Conservation (phyloP, 2,113 vertebrate genomes). For the Oplegnathus fasciatus region DNA sequence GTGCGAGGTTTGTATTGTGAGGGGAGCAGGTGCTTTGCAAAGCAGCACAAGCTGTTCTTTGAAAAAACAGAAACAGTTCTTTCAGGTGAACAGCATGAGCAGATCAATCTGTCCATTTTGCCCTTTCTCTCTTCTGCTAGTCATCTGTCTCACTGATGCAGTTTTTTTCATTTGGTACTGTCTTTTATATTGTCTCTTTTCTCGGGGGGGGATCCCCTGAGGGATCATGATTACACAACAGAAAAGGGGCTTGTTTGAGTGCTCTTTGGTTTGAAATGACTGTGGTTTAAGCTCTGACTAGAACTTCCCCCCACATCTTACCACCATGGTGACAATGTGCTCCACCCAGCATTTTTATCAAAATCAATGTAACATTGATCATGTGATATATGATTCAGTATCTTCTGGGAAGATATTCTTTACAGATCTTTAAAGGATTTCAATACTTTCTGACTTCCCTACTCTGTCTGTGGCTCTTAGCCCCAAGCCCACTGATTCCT, state of each 20-base stretch:
- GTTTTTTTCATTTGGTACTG: background rate
- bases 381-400: too few species aligned
- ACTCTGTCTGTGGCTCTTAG: too few species aligned
- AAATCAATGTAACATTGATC: background rate
- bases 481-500: background rate
- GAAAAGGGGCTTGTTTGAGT: background rate
- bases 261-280: conserved; percentile 11
- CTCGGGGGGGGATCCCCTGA: background rate
- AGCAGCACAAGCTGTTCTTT: conserved; percentile 2
- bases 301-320: background rate
- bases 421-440: background rate
- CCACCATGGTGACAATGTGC: too few species aligned
- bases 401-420: too few species aligned
- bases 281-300: background rate
- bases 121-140: background rate
- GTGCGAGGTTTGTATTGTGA: background rate
- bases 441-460: too few species aligned
- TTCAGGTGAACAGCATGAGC: background rate
- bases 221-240: background rate
- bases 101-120: too few species aligned
- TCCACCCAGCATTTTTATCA: background rate
- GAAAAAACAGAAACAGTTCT: background rate
- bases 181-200: background rate
- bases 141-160: background rate
- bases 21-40: conserved; percentile 19